Evolutionary conservation across 1,140 invertebrate genomes (phyloP).

Genomic region (Drosophila repletoides): DNA sequence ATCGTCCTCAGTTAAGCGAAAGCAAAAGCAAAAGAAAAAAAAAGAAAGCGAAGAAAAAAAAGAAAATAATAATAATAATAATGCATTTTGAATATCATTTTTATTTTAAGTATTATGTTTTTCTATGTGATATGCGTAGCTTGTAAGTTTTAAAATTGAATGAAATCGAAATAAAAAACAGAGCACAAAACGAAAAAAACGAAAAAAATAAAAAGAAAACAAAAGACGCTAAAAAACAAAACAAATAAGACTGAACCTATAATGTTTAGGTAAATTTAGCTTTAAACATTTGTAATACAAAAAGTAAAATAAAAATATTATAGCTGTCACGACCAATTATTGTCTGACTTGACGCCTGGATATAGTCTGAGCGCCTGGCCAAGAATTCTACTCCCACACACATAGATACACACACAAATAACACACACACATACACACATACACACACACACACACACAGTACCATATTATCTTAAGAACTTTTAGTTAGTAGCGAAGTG

Average conservation of each 20-base stretch:
- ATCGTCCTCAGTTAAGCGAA: no score
- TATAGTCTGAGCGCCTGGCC: constrained; percentile 55
- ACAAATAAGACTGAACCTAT: constrained; percentile 53
- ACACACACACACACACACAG: constrained; percentile 8
- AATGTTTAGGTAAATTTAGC: constrained; percentile 63
- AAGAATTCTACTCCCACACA: constrained; percentile 29
- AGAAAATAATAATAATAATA: no score
- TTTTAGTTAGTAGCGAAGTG: constrained; percentile 70
- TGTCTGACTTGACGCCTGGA: constrained; percentile 62
- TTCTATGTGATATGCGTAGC: constrained; percentile 48
- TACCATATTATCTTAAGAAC: constrained; percentile 52
- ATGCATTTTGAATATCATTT: constrained; percentile 62
- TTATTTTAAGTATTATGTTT: constrained; percentile 69
- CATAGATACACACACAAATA: no score
- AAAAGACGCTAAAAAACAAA: constrained; percentile 13
- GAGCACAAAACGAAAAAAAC: constrained; percentile 45
- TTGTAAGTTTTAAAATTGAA: constrained; percentile 58
- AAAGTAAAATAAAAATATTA: constrained; percentile 60
- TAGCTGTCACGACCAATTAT: constrained; percentile 65
- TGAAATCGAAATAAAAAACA: constrained; percentile 45
- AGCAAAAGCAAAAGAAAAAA: constrained; percentile 19
- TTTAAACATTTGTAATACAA: constrained; percentile 68
- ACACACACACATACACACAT: no score
- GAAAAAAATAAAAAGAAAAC: constrained; percentile 18
- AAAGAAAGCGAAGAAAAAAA: constrained; percentile 32